These are phyloP conservation scores for Atlantisia rogersi DNA, from an alignment of 2,113 vertebrate genomes.

Conservation along the genomic window DNA sequence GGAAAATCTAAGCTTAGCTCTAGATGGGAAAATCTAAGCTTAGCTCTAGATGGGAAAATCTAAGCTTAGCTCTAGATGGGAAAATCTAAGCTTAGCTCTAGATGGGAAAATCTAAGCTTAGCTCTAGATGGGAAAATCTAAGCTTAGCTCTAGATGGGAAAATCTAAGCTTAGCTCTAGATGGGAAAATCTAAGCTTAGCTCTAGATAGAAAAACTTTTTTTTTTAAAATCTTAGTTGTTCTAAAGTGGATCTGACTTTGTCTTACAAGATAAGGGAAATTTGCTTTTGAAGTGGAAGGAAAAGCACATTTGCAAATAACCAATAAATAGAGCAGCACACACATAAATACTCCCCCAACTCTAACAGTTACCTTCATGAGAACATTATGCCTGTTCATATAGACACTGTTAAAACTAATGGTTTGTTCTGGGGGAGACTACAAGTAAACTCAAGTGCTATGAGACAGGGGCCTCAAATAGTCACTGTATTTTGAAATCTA, in stretches of 20 bases:
- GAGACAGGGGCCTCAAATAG: background rate
- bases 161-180: too few species aligned
- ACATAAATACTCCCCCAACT: background rate
- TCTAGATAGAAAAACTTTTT: background rate
- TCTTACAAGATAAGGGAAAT: background rate
- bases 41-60: too few species aligned
- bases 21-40: too few species aligned
- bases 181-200: too few species aligned
- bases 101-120: too few species aligned
- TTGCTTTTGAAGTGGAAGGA: background rate
- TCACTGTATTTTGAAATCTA: background rate
- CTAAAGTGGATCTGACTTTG: background rate
- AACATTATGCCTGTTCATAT: background rate
- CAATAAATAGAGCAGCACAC: background rate
- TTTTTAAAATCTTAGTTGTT: background rate
- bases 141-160: too few species aligned
- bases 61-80: too few species aligned
- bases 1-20: too few species aligned
- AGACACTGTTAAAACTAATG: background rate
- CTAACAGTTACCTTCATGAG: background rate
- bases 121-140: too few species aligned
- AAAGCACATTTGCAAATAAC: background rate
- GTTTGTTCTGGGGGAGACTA: background rate
- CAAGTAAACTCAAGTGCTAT: background rate
- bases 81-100: too few species aligned